Percentiles rank a stretch among this genome's conserved stretches.
Evolutionary conservation across 2,113 vertebrate species (phyloP).

Genomic region (Myiagra hebetior): DNA sequence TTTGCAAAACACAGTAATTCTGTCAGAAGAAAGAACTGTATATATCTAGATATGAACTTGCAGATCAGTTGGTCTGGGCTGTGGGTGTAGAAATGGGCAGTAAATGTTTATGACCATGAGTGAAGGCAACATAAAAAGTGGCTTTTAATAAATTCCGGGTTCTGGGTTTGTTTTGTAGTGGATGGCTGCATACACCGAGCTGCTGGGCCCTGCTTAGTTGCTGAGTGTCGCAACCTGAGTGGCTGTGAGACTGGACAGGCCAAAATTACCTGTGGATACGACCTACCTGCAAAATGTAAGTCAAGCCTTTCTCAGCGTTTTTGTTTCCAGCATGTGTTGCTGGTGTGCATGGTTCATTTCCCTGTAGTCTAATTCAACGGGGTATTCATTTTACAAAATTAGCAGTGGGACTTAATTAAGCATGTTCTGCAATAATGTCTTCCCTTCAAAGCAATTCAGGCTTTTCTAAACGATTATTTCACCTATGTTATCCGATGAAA

Average conservation of each 20-base stretch:
- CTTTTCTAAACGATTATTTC: slow-evolving; percentile 9
- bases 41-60: not conserved
- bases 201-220: slow-evolving; percentile 88
- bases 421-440: not conserved
- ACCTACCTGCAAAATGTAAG: slow-evolving; percentile 97
- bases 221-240: slow-evolving; percentile 90
- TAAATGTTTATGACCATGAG: rapidly evolving
- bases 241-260: slow-evolving; percentile 95
- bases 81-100: not conserved
- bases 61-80: not conserved
- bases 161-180: slow-evolving; percentile 75
- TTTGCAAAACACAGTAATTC: not conserved
- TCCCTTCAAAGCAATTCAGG: slow-evolving; percentile 13
- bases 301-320: not conserved
- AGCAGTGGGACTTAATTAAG: slow-evolving; percentile 47
- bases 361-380: not conserved
- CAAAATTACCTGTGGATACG: slow-evolving; percentile 95
- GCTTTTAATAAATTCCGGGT: not conserved
- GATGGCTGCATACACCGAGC: slow-evolving; percentile 98
- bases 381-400: slow-evolving; percentile 40
- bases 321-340: not conserved
- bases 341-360: not conserved
- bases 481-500: not conserved
- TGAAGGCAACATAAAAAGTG: not conserved
- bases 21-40: not conserved